Base-by-base conservation (phyloP, 2,888 invertebrate species). In the Drosophila kuntzei region DNA sequence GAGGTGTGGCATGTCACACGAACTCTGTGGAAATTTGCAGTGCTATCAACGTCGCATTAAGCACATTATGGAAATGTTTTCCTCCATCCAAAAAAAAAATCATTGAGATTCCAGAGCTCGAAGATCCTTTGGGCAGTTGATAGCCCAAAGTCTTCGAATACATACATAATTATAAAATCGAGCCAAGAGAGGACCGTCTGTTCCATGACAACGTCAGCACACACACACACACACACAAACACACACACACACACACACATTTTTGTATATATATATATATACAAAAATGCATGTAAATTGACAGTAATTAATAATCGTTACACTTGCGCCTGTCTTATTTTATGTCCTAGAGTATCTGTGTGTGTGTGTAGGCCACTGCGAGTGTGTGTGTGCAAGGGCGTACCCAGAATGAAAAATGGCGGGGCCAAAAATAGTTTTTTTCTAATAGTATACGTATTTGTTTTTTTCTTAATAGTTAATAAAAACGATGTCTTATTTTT, bases 251-350 rank as follows among this genome's bases (percentile, higher is more conserved):
- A 44, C 22, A 29, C 47, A 41, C 62, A 36, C 43, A n/a, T n/a
- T n/a, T n/a, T n/a, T n/a, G n/a, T n/a, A 29, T 9, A 29, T 47
- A 27, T 9, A 27, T 9, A 27, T 12, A 36, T 37, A 14, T 5
- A 32, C 3, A 32, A 32, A 36, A 27, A 20, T 39, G 46, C 54
- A 71, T 63, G 73, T 73, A 73, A 77, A 73, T 73, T 77, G 59
- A 70, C 59, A 70, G 78, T 80, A 78, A 77, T 78, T 80, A 78
- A 78, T 78, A 80, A 77, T 77, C 70, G 66, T 78, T 77, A 63
- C 65, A 63, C 57, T 66, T 41, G 57, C 43, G 47, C 34, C 22
- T 43, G 16, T 50, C 29, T 53, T 14, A 22, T 43, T 9, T 22
- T 22, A 39, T 29, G 44, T 20, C 2, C 6, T 18, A 37, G 20